Evolutionary conservation across 2,888 invertebrate species (phyloP).

Genomic region (Galerucella pusilla): DNA sequence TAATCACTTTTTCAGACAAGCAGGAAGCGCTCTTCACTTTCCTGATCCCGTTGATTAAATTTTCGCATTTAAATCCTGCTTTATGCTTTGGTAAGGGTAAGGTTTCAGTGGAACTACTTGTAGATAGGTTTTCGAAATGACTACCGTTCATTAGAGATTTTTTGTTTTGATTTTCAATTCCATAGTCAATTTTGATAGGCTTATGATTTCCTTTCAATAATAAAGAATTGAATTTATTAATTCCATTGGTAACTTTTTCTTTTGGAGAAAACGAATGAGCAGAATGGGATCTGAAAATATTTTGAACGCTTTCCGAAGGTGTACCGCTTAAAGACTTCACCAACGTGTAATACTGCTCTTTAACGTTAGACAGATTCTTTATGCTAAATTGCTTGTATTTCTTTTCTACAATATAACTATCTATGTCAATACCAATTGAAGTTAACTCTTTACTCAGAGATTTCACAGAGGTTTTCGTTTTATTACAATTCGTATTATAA

Average conservation of each 20-base stretch:
- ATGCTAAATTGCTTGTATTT: conserved; percentile 51
- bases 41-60: conserved; percentile 59
- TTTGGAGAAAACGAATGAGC: conserved; percentile 63
- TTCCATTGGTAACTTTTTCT: conserved; percentile 63
- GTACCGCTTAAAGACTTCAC: conserved; percentile 54
- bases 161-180: conserved; percentile 44
- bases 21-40: conserved; percentile 71
- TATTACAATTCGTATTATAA: conserved; percentile 34
- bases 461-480: conserved; percentile 21
- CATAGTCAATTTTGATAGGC: conserved; percentile 35
- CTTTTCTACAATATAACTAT: conserved; percentile 45
- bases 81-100: conserved; percentile 45
- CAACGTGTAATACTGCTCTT: conserved; percentile 49
- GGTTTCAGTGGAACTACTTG: conserved; percentile 57
- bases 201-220: conserved; percentile 47
- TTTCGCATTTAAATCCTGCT: conserved; percentile 49
- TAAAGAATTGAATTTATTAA: conserved; percentile 53
- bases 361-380: conserved; percentile 47
- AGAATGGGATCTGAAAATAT: conserved; percentile 54
- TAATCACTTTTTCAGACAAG: conserved; percentile 70
- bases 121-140: conserved; percentile 52
- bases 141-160: conserved; percentile 39
- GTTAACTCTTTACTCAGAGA: conserved; percentile 21
- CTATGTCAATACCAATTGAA: conserved; percentile 30
- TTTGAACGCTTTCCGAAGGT: conserved; percentile 46